Percentiles rank a stretch among this genome's conserved stretches.
These are phyloP conservation scores for Ellobium chinense DNA, from an alignment of 2,888 invertebrate species.

Conservation along the genomic window DNA sequence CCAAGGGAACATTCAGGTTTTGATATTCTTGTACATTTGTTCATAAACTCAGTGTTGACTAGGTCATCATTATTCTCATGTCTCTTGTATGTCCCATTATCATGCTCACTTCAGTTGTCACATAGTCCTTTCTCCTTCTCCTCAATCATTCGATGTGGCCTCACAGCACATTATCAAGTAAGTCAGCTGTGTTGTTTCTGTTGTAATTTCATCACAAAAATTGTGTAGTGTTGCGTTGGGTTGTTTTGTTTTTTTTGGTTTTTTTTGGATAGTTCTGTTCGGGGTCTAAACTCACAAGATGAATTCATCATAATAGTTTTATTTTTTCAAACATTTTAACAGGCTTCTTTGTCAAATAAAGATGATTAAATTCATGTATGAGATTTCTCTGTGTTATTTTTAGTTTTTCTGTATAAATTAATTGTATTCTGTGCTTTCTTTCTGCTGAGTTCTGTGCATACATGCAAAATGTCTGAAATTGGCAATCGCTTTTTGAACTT, in stretches of 20 bases:
- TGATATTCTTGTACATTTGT: too few species aligned
- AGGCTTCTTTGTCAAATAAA: background rate
- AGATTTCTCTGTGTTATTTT: background rate
- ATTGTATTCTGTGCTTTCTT: background rate
- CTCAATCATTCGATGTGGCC: too few species aligned
- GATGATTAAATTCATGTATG: background rate
- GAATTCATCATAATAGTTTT: background rate
- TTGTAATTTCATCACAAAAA: background rate
- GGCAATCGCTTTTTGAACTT: too few species aligned
- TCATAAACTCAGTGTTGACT: too few species aligned
- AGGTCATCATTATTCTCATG: too few species aligned
- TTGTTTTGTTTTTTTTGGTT: background rate
- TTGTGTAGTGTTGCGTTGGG: background rate
- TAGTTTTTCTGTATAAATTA: background rate
- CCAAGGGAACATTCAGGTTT: too few species aligned
- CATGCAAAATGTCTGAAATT: too few species aligned
- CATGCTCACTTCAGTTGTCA: too few species aligned
- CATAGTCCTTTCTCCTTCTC: too few species aligned
- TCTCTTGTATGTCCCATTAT: too few species aligned
- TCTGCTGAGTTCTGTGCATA: too few species aligned
- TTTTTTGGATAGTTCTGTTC: background rate
- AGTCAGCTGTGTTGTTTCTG: background rate
- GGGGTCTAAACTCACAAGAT: background rate
- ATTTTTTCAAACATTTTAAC: background rate
- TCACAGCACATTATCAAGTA: too few species aligned